phyloP scores from a whole-genome alignment of 2,888 invertebrate species.

The Chaetogeoica ovagalla region DNA sequence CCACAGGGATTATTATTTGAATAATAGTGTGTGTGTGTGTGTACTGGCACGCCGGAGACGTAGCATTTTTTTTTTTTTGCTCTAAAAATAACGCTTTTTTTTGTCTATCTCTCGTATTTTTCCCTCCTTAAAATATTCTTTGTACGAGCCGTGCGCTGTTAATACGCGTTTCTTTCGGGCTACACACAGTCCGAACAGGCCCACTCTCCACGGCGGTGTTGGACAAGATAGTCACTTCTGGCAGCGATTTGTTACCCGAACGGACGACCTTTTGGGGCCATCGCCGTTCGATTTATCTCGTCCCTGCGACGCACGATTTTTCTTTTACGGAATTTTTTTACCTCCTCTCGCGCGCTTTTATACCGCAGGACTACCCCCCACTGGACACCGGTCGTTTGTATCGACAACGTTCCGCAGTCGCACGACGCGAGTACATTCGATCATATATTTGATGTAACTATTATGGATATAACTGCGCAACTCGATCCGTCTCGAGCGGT shows the following conservation, averaged over 20 bases:
- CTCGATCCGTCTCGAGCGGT: no score
- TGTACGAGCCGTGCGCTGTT: background rate
- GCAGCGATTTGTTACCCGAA: constrained; percentile 42
- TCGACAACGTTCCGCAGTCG: no score
- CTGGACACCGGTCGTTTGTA: no score
- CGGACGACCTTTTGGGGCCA: constrained; percentile 4
- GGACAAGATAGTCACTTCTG: constrained; percentile 43
- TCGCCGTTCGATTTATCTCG: constrained; percentile 34
- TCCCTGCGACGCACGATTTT: constrained; percentile 26
- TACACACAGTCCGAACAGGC: background rate
- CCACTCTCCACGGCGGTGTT: background rate
- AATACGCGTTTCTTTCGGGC: background rate
- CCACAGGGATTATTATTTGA: constrained; percentile 41
- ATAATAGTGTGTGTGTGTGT: constrained; percentile 42
- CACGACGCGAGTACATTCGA: no score
- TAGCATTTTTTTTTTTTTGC: background rate
- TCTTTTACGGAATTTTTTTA: constrained; percentile 37
- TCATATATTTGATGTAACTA: no score
- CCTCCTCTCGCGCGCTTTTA: background rate
- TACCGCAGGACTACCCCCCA: no score
- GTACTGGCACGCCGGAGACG: background rate
- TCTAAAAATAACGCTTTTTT: constrained; percentile 7
- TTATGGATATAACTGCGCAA: no score
- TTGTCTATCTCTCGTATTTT: constrained; percentile 22
- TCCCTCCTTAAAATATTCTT: background rate